These are phyloP conservation scores for Drosophila tropicalis DNA, from an alignment of 1,140 invertebrate species.

Conservation along the genomic window DNA sequence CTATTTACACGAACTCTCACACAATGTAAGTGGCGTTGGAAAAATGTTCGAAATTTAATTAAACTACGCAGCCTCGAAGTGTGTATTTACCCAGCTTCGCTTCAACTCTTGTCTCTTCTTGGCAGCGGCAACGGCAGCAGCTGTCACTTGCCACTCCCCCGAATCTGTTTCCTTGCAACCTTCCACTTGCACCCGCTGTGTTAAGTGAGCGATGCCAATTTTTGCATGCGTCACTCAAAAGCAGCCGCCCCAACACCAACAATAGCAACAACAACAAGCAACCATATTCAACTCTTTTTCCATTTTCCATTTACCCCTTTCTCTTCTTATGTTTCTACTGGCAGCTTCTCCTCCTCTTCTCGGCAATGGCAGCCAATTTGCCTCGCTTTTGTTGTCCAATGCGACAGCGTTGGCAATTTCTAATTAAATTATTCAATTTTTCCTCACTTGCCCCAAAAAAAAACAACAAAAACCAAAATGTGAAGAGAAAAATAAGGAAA, in stretches of 20 bases:
- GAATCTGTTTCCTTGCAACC: conserved; percentile 10
- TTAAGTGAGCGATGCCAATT: conserved; percentile 64
- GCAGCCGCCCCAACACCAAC: conserved; percentile 40
- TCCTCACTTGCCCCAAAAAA: conserved; percentile 23
- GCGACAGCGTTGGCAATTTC: conserved; percentile 79
- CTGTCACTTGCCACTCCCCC: conserved; percentile 57
- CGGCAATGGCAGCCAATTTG: conserved; percentile 66
- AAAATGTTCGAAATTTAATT: conserved; percentile 76
- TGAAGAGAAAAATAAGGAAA: conserved; percentile 6
- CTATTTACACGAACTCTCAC: conserved; percentile 33
- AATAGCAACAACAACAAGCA: background rate
- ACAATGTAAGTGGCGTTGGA: conserved; percentile 64
- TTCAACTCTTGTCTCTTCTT: conserved; percentile 3
- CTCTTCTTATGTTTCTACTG: background rate
- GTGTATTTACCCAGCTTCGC: conserved; percentile 54
- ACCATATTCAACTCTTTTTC: conserved; percentile 58
- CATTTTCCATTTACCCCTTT: conserved; percentile 9
- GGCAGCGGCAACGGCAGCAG: conserved; percentile 49
- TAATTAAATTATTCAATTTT: conserved; percentile 80
- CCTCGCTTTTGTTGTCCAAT: conserved; percentile 75
- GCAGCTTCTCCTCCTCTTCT: conserved; percentile 1
- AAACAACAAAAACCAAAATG: conserved; percentile 4
- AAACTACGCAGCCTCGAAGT: conserved; percentile 63
- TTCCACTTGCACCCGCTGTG: conserved; percentile 46
- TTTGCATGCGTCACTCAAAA: conserved; percentile 73